Conservation (phyloP, 2,888 invertebrate species). For the Siphonodentalium dalli region DNA sequence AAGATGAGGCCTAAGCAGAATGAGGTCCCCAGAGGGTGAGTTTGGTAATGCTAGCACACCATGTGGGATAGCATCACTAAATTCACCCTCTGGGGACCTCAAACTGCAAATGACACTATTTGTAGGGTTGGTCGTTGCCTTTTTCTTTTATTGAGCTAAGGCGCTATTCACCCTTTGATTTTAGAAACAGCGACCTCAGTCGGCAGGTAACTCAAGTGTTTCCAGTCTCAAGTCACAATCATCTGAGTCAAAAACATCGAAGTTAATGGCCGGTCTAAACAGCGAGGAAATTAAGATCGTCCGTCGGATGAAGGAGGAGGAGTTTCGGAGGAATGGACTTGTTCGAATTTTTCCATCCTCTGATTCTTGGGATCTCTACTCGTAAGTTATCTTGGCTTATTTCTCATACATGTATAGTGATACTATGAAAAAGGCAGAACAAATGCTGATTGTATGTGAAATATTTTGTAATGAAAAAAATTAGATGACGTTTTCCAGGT, state of each 20-base stretch:
- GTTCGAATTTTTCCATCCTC: constrained; percentile 89
- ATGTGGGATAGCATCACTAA: too few relatives aligned
- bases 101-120: too few relatives aligned
- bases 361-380: constrained; percentile 77
- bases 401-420: background rate
- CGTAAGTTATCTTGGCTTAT: constrained; percentile 34
- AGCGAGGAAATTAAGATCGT: constrained; percentile 82
- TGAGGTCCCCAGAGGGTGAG: too few relatives aligned
- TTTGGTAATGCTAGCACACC: too few relatives aligned
- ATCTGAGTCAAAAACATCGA: constrained; percentile 19
- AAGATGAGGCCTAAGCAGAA: too few relatives aligned
- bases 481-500: too few relatives aligned
- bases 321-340: constrained; percentile 84
- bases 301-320: constrained; percentile 78
- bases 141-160: background rate
- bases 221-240: constrained; percentile 17
- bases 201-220: constrained; percentile 44
- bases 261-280: constrained; percentile 67
- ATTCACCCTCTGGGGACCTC: too few relatives aligned
- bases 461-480: too few relatives aligned
- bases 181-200: constrained; percentile 49
- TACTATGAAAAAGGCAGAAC: too few relatives aligned
- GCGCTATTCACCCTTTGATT: constrained; percentile 6
- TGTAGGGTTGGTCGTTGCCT: background rate
- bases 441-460: too few relatives aligned